phyloP scores from a whole-genome alignment of 2,888 invertebrate species.

The Biston betularia region DNA sequence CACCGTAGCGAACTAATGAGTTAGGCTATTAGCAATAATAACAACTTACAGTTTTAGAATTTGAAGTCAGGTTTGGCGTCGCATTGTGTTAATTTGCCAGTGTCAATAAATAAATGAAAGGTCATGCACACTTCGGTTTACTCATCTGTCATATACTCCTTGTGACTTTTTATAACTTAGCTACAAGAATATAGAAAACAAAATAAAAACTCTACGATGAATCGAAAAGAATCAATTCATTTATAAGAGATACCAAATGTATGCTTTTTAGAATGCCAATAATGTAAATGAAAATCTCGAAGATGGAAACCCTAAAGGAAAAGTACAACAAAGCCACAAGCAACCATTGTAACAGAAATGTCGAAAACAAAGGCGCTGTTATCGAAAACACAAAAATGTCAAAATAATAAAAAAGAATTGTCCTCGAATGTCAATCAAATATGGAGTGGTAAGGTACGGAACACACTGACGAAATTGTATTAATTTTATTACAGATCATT shows the following conservation, averaged over 20 bases:
- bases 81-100: too few relatives aligned
- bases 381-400: conserved; percentile 25
- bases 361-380: conserved; percentile 12
- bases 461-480: background rate
- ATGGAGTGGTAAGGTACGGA: conserved; percentile 13
- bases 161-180: too few relatives aligned
- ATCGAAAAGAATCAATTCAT: background rate
- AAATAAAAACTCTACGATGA: too few relatives aligned
- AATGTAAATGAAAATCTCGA: conserved; percentile 2
- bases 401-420: conserved; percentile 16
- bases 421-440: conserved; percentile 22
- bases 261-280: conserved; percentile 1
- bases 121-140: too few relatives aligned
- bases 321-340: conserved; percentile 7
- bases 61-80: too few relatives aligned
- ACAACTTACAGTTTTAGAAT: too few relatives aligned
- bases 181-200: too few relatives aligned
- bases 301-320: background rate
- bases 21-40: too few relatives aligned
- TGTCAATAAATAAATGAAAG: too few relatives aligned
- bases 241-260: conserved; percentile 1
- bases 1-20: too few relatives aligned
- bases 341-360: conserved; percentile 1
- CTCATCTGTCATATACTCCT: too few relatives aligned
- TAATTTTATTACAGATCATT: background rate